Conservation (phyloP, 2,797 vertebrate genomes). For the Hyperoplus lanceolatus region DNA sequence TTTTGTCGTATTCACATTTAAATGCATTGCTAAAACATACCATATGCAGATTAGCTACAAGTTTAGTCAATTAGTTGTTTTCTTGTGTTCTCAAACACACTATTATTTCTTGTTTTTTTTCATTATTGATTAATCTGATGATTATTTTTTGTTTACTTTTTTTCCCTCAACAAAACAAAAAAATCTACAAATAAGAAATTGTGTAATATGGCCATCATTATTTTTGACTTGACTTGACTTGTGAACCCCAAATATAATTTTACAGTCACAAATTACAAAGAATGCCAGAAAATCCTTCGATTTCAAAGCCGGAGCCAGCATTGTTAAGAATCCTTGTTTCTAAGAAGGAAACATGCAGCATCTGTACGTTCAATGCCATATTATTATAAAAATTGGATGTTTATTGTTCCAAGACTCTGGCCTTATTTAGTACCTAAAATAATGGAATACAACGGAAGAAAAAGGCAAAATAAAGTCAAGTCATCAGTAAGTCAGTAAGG, state of each 20-base stretch:
- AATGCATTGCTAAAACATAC: neutral
- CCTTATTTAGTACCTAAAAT: neutral
- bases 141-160: no score
- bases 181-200: neutral
- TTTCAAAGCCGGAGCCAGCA: no score
- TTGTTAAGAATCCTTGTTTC: no score
- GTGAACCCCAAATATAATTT: no score
- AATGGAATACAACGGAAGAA: no score
- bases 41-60: neutral
- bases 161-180: no score
- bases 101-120: no score
- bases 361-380: neutral
- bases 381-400: neutral
- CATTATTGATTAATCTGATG: neutral
- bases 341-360: no score
- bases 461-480: neutral
- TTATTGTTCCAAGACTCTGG: neutral
- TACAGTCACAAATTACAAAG: no score
- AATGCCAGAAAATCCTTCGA: no score
- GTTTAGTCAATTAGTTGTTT: neutral
- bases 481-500: neutral
- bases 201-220: neutral
- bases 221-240: neutral
- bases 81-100: neutral
- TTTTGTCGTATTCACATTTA: neutral